Conservation (phyloP, 2,113 vertebrate species). For the Tetrax tetrax region DNA sequence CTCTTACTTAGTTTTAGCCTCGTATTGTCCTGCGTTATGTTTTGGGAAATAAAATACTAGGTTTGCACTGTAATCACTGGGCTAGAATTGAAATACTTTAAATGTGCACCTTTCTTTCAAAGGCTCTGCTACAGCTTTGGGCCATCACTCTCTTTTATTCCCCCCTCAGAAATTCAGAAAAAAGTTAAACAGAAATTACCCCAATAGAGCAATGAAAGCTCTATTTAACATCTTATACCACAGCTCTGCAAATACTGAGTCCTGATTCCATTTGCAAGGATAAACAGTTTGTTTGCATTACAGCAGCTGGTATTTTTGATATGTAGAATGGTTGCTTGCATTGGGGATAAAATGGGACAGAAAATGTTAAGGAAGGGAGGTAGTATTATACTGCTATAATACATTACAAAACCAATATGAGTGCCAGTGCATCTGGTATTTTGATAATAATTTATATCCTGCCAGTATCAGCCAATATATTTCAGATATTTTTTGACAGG, state of each 20-base stretch:
- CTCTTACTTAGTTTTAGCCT: background rate
- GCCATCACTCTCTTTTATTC: background rate
- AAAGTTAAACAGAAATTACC: background rate
- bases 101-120: background rate
- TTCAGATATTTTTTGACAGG: background rate
- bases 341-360: background rate
- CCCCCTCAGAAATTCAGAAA: no score
- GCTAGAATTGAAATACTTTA: background rate
- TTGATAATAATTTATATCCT: background rate
- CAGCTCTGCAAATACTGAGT: background rate
- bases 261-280: background rate
- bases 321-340: background rate
- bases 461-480: background rate
- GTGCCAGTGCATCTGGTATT: background rate
- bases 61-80: background rate
- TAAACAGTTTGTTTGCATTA: background rate
- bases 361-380: background rate
- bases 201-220: background rate
- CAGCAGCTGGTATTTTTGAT: background rate
- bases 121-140: background rate
- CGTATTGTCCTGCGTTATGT: background rate
- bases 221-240: background rate
- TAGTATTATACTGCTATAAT: background rate
- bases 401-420: background rate
- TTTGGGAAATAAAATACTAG: background rate